phyloP scores from a whole-genome alignment of 2,797 vertebrate genomes.

The Leptoclinus maculatus region DNA sequence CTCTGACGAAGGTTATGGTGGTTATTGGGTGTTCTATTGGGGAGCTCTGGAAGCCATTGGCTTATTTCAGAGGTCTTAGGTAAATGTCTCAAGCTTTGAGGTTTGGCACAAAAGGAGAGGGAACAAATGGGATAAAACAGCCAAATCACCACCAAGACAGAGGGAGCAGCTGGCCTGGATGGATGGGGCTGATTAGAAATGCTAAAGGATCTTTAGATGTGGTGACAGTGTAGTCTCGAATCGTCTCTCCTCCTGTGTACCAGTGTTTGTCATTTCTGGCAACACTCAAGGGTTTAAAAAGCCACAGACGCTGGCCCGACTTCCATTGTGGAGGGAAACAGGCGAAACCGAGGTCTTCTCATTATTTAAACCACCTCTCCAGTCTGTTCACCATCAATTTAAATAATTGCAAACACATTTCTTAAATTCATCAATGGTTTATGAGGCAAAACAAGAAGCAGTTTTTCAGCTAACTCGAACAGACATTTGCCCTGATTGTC shows the following conservation, averaged over 20 bases:
- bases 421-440: conserved; percentile 10
- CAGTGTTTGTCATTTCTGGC: conserved; percentile 61
- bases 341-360: conserved; percentile 12
- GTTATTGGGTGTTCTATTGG: conserved; percentile 16
- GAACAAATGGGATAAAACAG: conserved; percentile 49
- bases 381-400: conserved; percentile 4
- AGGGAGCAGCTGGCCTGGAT: conserved; percentile 55
- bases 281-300: conserved; percentile 50
- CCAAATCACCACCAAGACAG: conserved; percentile 33
- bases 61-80: conserved; percentile 47
- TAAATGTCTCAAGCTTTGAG: conserved; percentile 59
- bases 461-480: conserved; percentile 1
- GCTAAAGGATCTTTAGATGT: conserved; percentile 64
- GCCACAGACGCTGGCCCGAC: conserved; percentile 50
- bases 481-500: not conserved
- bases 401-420: conserved; percentile 30
- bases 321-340: conserved; percentile 29
- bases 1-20: conserved; percentile 12
- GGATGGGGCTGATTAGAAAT: conserved; percentile 53
- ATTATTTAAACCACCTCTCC: conserved; percentile 29
- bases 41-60: conserved; percentile 38
- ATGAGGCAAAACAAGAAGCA: not conserved
- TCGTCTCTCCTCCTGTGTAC: conserved; percentile 35
- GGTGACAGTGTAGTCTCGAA: conserved; percentile 53
- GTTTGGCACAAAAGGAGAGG: conserved; percentile 40